Evolutionary conservation across 2,888 invertebrate genomes (phyloP).

Genomic region (Leucozona laternaria): DNA sequence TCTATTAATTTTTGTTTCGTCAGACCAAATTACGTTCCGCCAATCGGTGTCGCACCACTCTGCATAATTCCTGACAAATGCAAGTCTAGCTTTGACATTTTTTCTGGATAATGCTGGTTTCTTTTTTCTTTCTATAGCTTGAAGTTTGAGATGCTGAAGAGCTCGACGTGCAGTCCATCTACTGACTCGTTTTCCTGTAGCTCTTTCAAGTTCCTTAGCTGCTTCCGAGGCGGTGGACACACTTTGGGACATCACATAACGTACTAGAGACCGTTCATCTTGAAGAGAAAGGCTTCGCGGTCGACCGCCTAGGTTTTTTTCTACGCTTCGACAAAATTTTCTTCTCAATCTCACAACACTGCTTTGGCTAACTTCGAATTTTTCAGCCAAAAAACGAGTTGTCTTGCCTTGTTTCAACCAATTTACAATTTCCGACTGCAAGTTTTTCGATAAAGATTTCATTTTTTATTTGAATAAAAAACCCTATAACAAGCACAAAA

Average conservation of each 20-base stretch:
- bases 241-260: slow-evolving; percentile 55
- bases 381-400: slow-evolving; percentile 47
- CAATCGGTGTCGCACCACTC: slow-evolving; percentile 48
- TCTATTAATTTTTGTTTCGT: slow-evolving; percentile 65
- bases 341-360: slow-evolving; percentile 44
- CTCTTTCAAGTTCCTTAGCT: slow-evolving; percentile 62
- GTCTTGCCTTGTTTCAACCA: slow-evolving; percentile 50
- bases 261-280: slow-evolving; percentile 61
- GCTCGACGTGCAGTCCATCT: slow-evolving; percentile 64
- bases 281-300: slow-evolving; percentile 53
- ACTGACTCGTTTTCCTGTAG: slow-evolving; percentile 56
- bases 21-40: slow-evolving; percentile 58
- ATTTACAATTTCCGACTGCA: slow-evolving; percentile 41
- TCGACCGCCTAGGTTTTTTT: slow-evolving; percentile 45
- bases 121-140: slow-evolving; percentile 65
- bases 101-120: slow-evolving; percentile 62
- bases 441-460: slow-evolving; percentile 29
- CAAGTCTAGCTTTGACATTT: slow-evolving; percentile 56
- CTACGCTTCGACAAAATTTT: slow-evolving; percentile 20
- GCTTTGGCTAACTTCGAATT: slow-evolving; percentile 53
- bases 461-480: slow-evolving; percentile 31
- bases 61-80: slow-evolving; percentile 46
- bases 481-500: neutral
- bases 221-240: slow-evolving; percentile 59
- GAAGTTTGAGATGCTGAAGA: slow-evolving; percentile 30